A percentile compares a stretch with the other conserved stretches of the same genome.
Conservation (phyloP, 2,797 vertebrate species). For the Rhinatrema bivittatum region DNA sequence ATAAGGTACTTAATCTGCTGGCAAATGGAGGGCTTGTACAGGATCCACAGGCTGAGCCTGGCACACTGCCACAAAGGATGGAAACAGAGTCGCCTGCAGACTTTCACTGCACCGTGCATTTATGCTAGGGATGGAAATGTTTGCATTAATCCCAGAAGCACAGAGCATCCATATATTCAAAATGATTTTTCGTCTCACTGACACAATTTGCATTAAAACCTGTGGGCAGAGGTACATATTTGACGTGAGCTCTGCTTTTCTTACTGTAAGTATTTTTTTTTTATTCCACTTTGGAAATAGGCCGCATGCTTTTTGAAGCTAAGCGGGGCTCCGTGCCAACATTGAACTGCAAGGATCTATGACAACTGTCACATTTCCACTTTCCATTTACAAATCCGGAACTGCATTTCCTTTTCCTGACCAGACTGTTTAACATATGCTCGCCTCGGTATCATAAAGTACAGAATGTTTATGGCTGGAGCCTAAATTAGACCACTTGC, state of each 20-base stretch:
- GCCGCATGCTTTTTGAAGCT: conserved; percentile 28
- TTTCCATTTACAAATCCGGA: conserved; percentile 33
- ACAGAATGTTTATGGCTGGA: too few species aligned
- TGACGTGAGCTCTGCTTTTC: conserved; percentile 24
- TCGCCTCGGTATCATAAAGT: conserved; percentile 33
- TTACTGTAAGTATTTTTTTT: conserved; percentile 18
- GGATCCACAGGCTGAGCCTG: conserved; percentile 20
- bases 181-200: conserved; percentile 35
- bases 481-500: too few species aligned
- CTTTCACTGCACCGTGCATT: conserved; percentile 37
- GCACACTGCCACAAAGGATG: conserved; percentile 26
- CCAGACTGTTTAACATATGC: conserved; percentile 41
- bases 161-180: conserved; percentile 33
- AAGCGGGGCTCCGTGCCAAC: conserved; percentile 32
- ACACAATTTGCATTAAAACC: conserved; percentile 21
- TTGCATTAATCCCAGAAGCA: conserved; percentile 44
- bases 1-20: too few species aligned
- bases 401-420: conserved; percentile 37
- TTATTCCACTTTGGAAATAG: conserved; percentile 11
- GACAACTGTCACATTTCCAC: conserved; percentile 28
- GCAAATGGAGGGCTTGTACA: too few species aligned
- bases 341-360: conserved; percentile 26
- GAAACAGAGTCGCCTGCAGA: conserved; percentile 30
- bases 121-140: conserved; percentile 27
- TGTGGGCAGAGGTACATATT: conserved; percentile 24